Conservation (phyloP, 37 sponge, comb jelly and placozoan genomes). For the Beroe ovata region DNA sequence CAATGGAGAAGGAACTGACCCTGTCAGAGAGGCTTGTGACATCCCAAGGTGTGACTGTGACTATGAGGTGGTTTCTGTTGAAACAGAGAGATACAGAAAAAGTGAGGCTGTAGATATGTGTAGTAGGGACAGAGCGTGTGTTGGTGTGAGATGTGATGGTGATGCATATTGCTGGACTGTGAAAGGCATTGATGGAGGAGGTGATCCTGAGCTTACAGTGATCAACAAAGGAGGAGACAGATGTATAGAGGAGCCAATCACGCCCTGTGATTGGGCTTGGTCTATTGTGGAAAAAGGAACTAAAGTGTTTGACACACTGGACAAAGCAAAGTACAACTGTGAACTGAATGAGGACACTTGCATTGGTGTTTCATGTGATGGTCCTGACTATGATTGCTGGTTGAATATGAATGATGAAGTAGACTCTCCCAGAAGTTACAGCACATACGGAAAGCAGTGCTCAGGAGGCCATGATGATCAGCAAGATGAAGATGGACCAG, state of each 20-base stretch:
- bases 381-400: background rate
- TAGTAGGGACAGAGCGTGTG: background rate
- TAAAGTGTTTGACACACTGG: background rate
- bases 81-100: background rate
- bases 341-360: background rate
- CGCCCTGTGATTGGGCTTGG: background rate
- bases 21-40: background rate
- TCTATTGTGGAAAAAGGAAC: background rate
- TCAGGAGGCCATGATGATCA: no score
- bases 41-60: background rate
- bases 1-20: background rate
- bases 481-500: no score
- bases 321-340: background rate
- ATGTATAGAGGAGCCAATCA: background rate
- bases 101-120: background rate
- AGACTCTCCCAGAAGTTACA: background rate
- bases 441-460: background rate
- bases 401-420: background rate
- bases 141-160: background rate
- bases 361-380: background rate
- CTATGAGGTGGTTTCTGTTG: background rate
- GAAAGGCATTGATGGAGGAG: background rate
- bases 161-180: background rate
- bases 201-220: background rate
- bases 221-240: background rate